Conservation (phyloP, 2,797 vertebrate genomes). For the Anomalospiza imberbis region DNA sequence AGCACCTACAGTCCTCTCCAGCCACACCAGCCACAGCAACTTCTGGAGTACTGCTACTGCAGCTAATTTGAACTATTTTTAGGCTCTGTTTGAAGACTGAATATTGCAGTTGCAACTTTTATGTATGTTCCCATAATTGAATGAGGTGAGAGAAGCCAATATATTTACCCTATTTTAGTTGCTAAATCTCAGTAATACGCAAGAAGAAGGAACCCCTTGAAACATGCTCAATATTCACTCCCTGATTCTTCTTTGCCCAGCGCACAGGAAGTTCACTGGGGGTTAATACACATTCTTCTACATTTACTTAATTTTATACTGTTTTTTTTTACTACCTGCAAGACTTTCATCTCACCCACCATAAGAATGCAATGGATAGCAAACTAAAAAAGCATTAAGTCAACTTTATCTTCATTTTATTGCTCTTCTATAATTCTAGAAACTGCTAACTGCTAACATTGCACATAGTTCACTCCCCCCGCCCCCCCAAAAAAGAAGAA, state of each 20-base stretch:
- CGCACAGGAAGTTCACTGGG: not conserved
- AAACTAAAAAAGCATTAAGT: not conserved
- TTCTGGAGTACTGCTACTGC: not conserved
- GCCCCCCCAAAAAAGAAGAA: accelerated
- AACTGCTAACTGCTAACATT: not conserved
- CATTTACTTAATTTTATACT: not conserved
- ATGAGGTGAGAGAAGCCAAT: not conserved
- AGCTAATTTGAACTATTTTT: not conserved
- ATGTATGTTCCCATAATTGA: not conserved
- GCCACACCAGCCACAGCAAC: not conserved
- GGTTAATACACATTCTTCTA: not conserved
- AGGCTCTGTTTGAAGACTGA: not conserved
- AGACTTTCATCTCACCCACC: not conserved
- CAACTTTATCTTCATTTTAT: not conserved
- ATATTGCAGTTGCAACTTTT: not conserved
- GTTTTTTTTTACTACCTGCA: not conserved
- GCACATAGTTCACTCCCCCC: not conserved
- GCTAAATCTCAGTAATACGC: not conserved
- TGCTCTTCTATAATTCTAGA: not conserved
- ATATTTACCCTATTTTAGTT: not conserved
- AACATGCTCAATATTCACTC: not conserved
- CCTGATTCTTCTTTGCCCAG: not conserved
- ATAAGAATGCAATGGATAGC: not conserved
- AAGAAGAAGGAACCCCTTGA: not conserved
- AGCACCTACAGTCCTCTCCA: not conserved